Percentiles rank a stretch among this genome's conserved stretches.
Evolutionary conservation across 2,888 invertebrate genomes (phyloP).

Genomic region (Dicyrtomina minuta): DNA sequence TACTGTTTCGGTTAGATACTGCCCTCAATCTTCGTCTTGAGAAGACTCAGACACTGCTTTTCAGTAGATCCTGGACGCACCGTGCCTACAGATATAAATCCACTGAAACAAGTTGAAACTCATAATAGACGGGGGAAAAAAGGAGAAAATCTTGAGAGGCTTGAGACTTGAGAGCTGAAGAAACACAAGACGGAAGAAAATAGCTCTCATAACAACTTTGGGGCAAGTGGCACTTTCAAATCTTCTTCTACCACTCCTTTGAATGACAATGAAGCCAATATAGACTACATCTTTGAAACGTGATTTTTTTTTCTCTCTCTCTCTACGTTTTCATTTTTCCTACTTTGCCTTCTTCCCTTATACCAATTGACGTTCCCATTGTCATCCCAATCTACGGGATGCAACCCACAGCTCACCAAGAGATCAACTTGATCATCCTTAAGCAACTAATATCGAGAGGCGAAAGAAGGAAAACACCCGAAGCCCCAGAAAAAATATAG

Average conservation of each 20-base stretch:
- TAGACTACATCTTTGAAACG: no score
- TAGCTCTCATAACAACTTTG: not conserved
- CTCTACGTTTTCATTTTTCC: not conserved
- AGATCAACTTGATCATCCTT: no score
- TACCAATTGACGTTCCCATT: constrained; percentile 5
- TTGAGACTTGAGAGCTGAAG: no score
- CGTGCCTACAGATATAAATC: no score
- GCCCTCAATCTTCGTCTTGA: no score
- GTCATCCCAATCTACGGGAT: not conserved
- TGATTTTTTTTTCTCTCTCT: not conserved
- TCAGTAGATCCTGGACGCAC: no score
- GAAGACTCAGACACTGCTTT: no score
- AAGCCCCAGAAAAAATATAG: no score
- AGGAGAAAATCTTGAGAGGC: not conserved
- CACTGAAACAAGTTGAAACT: no score
- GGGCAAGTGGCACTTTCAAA: constrained; percentile 9
- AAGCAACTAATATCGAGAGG: no score
- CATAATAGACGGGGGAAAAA: not conserved
- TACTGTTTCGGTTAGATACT: no score
- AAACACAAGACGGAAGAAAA: not conserved
- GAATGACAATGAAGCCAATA: constrained; percentile 10
- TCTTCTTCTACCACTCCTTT: constrained; percentile 6
- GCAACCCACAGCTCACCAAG: not conserved
- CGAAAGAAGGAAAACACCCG: no score
- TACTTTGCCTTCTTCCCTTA: not conserved